phyloP scores from a whole-genome alignment of 2,888 invertebrate species.

The Himalopsyche anomala region DNA sequence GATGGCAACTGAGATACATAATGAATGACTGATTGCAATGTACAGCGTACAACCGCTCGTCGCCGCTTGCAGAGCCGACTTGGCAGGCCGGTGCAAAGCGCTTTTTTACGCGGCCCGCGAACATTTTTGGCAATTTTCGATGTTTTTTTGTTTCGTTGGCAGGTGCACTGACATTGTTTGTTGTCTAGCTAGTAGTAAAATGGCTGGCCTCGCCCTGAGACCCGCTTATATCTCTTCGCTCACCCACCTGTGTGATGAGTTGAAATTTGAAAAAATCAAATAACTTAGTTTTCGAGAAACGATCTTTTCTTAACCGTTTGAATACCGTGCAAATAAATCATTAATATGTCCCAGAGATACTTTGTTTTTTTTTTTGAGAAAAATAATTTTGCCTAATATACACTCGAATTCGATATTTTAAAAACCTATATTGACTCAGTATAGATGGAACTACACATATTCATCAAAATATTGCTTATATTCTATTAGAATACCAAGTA shows the following conservation, averaged over 20 bases:
- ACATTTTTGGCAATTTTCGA: slow-evolving; percentile 26
- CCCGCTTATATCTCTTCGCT: slow-evolving; percentile 14
- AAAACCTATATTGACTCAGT: too few species aligned
- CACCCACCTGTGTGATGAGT: slow-evolving; percentile 26
- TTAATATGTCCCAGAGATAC: too few species aligned
- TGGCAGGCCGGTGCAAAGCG: slow-evolving; percentile 34
- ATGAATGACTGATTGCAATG: slow-evolving; percentile 9
- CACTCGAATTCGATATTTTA: too few species aligned
- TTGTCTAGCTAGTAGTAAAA: background rate
- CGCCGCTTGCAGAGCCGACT: slow-evolving; percentile 11
- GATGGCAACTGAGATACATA: background rate
- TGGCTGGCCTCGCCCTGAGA: background rate
- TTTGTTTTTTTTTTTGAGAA: too few species aligned
- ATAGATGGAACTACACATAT: too few species aligned
- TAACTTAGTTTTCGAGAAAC: too few species aligned
- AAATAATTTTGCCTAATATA: too few species aligned
- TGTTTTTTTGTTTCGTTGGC: slow-evolving; percentile 2
- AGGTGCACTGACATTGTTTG: slow-evolving; percentile 15
- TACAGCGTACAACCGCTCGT: background rate
- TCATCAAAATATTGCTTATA: too few species aligned
- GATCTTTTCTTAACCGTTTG: too few species aligned
- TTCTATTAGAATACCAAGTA: too few species aligned
- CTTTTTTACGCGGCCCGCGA: slow-evolving; percentile 24
- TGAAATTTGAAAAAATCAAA: background rate
- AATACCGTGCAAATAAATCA: too few species aligned